phyloP scores from a whole-genome alignment of 1,140 invertebrate genomes.

The Triops cancriformis region DNA sequence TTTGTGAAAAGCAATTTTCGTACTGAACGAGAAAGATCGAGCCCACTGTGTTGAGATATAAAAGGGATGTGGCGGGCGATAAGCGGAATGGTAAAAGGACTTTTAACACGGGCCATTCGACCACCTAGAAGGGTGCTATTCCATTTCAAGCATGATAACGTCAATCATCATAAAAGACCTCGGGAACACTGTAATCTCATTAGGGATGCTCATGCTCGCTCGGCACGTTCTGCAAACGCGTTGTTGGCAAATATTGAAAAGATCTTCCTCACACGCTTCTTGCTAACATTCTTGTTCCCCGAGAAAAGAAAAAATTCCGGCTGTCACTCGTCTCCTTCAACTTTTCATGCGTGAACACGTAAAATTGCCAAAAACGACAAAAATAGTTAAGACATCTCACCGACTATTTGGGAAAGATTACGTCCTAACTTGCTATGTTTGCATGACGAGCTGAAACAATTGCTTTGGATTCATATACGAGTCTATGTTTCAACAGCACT shows the following conservation, averaged over 20 bases:
- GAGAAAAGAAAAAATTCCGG: background rate
- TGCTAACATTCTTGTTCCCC: background rate
- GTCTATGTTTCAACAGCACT: too few species aligned
- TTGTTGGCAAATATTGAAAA: conserved; percentile 11
- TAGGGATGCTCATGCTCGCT: background rate
- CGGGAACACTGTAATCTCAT: conserved; percentile 7
- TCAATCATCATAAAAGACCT: conserved; percentile 14
- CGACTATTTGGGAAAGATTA: too few species aligned
- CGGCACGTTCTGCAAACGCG: background rate
- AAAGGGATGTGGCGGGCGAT: background rate
- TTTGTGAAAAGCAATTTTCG: background rate
- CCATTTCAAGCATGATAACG: conserved; percentile 13
- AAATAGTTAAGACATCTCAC: too few species aligned
- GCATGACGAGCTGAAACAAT: too few species aligned
- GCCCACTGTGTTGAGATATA: background rate
- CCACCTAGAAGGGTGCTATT: conserved; percentile 4
- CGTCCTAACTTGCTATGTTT: too few species aligned
- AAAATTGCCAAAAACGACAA: too few species aligned
- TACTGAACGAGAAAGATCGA: background rate
- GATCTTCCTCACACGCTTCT: background rate
- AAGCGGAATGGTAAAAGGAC: background rate
- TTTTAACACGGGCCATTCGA: background rate
- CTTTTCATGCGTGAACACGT: too few species aligned
- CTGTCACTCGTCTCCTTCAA: too few species aligned
- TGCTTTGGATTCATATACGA: too few species aligned